Evolutionary conservation across 2,113 vertebrate species (phyloP).

Genomic region (Atherinomorus stipes): DNA sequence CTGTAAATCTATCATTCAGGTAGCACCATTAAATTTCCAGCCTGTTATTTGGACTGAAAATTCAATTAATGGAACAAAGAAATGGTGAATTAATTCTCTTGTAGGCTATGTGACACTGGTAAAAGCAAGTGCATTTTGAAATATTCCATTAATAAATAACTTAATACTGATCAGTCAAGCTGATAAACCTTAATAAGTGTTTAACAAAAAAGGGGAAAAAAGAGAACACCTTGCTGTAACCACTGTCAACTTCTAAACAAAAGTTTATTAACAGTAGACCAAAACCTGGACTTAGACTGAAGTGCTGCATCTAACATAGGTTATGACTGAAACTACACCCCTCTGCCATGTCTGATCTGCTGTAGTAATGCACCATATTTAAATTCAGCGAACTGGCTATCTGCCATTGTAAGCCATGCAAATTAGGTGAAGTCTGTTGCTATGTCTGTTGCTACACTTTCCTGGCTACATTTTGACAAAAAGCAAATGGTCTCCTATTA

Average conservation of each 20-base stretch:
- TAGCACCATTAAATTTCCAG: background rate
- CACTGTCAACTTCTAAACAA: background rate
- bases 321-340: constrained; percentile 14
- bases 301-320: constrained; percentile 16
- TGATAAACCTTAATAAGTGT: background rate
- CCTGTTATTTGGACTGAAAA: background rate
- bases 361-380: constrained; percentile 6
- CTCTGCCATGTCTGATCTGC: constrained; percentile 31
- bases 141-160: background rate
- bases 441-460: constrained; percentile 24
- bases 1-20: constrained; percentile 6
- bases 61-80: constrained; percentile 2
- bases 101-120: background rate
- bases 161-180: background rate
- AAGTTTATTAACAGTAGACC: constrained; percentile 9
- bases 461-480: background rate
- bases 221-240: background rate
- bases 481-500: constrained; percentile 17
- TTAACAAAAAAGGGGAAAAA: background rate
- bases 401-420: constrained; percentile 19
- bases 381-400: constrained; percentile 11
- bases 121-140: background rate
- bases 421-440: constrained; percentile 16
- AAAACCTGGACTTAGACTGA: background rate
- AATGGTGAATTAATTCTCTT: background rate